A percentile compares a stretch with the other conserved stretches of the same genome.
Conservation (phyloP, 2,113 vertebrate species). For the Caloenas nicobarica region DNA sequence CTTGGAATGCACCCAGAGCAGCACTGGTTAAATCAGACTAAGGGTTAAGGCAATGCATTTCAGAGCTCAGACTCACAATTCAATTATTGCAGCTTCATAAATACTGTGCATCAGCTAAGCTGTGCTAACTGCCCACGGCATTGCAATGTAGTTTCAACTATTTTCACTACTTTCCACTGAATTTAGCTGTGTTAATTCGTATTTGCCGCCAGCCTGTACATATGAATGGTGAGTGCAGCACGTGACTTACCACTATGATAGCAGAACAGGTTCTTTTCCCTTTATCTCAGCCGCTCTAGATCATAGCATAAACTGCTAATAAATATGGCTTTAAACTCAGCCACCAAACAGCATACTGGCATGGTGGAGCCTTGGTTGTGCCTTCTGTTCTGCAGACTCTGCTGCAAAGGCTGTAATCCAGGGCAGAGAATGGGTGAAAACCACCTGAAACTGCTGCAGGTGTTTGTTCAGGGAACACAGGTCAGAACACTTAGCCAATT, state of each 20-base stretch:
- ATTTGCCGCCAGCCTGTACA: background rate
- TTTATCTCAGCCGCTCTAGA: background rate
- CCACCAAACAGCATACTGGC: background rate
- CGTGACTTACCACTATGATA: background rate
- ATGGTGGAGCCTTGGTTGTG: background rate
- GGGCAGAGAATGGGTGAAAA: background rate
- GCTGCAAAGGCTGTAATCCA: background rate
- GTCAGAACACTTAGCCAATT: background rate
- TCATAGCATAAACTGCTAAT: background rate
- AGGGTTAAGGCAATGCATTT: background rate
- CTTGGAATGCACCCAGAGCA: background rate
- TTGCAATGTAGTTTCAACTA: background rate
- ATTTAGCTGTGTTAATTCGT: constrained; percentile 17
- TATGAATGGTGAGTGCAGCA: background rate
- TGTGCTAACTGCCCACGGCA: background rate
- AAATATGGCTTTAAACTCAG: background rate
- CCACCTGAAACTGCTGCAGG: background rate
- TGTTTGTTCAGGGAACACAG: background rate
- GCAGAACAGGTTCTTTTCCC: background rate
- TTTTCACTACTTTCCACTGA: constrained; percentile 15
- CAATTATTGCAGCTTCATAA: background rate
- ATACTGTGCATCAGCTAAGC: background rate
- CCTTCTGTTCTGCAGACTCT: background rate
- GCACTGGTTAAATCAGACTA: background rate
- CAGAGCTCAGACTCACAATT: background rate